phyloP scores from a whole-genome alignment of 2,888 invertebrate species.

The Dolomedes plantarius region DNA sequence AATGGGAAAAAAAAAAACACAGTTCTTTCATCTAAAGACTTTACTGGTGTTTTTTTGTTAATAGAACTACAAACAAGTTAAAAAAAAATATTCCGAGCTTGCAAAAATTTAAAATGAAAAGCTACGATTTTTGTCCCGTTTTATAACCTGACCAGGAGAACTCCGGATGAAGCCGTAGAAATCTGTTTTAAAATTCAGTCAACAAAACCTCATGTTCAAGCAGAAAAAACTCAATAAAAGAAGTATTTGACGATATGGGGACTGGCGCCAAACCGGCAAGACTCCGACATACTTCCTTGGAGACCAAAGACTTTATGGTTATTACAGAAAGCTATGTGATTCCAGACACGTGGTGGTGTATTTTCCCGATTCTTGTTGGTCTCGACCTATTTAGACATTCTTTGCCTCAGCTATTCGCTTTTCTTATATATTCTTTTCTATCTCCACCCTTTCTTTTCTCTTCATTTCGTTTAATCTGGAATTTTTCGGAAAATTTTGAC shows the following conservation, averaged over 20 bases:
- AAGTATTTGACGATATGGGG: constrained; percentile 38
- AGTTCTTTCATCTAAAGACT: too few species aligned
- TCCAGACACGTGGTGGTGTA: constrained; percentile 52
- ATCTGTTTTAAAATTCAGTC: constrained; percentile 69
- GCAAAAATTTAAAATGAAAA: constrained; percentile 11
- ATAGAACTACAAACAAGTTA: constrained; percentile 4
- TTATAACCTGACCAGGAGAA: background rate
- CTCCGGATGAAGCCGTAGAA: constrained; percentile 27
- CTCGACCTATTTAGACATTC: constrained; percentile 37
- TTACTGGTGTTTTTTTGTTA: background rate
- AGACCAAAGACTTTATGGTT: constrained; percentile 60
- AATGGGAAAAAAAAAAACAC: too few species aligned
- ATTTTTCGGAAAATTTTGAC: background rate
- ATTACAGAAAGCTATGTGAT: constrained; percentile 34
- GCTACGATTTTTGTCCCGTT: background rate
- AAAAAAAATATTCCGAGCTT: constrained; percentile 7
- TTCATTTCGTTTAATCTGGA: background rate
- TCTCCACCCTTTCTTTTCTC: background rate
- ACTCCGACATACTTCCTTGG: constrained; percentile 49
- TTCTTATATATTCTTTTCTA: constrained; percentile 4
- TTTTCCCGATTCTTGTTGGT: constrained; percentile 60
- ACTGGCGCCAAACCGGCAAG: constrained; percentile 51
- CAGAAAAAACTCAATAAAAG: constrained; percentile 26
- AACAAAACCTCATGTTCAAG: constrained; percentile 65
- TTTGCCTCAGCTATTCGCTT: constrained; percentile 10